Evolutionary conservation across 2,888 invertebrate species (phyloP).

Genomic region (Spialia ferax): DNA sequence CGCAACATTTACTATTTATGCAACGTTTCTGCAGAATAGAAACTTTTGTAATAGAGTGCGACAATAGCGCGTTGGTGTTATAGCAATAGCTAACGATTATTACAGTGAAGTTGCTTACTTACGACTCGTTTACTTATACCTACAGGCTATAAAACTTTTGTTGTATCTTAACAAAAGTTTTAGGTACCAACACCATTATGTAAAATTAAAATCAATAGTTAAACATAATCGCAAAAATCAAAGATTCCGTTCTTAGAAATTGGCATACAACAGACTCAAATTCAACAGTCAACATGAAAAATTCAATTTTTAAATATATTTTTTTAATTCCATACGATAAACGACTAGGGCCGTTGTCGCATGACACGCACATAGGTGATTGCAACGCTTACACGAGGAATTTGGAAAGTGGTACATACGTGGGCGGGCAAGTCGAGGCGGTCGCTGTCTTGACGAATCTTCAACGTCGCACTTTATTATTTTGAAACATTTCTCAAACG

Average conservation of each 20-base stretch:
- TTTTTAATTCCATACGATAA: constrained; percentile 37
- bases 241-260: background rate
- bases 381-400: constrained; percentile 82
- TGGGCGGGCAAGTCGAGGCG: constrained; percentile 81
- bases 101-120: constrained; percentile 1
- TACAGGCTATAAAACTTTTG: no score
- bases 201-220: no score
- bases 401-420: constrained; percentile 84
- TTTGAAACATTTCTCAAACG: constrained; percentile 75
- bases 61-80: constrained; percentile 12
- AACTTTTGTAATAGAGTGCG: constrained; percentile 29
- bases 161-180: background rate
- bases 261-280: background rate
- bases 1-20: constrained; percentile 52
- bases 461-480: constrained; percentile 76
- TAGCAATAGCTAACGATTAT: constrained; percentile 12
- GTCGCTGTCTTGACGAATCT: constrained; percentile 80
- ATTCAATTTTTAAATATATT: constrained; percentile 16
- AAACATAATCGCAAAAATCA: background rate
- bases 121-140: no score
- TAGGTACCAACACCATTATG: no score
- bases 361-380: constrained; percentile 74
- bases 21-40: constrained; percentile 47
- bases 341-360: constrained; percentile 48
- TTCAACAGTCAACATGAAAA: constrained; percentile 10